Base-by-base conservation (phyloP, 1,140 invertebrate species). In the Bactericera cockerelli region DNA sequence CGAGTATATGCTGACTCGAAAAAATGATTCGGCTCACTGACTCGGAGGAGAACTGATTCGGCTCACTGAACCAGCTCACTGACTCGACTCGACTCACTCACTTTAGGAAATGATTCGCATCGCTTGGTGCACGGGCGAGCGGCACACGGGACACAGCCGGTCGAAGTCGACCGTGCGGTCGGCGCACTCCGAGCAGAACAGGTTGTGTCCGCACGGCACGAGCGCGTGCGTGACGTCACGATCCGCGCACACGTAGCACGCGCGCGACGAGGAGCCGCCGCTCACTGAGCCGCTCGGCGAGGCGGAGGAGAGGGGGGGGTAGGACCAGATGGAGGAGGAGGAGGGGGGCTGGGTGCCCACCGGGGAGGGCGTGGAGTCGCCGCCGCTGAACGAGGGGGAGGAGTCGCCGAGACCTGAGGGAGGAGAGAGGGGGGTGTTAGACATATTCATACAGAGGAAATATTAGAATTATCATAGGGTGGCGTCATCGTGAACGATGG, bases 131-230 rank as follows among this genome's bases (percentile, higher is more conserved):
- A 89, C 86, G 54, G 81, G 81, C 70, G 84, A 79, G 64, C 79
- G 79, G 72, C 86, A 87, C 55, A 87, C 81, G n/a, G 89, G 86
- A 72, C 91, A 94, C 53, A 81, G 80, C 31, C 87, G 83, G 54
- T 81, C 77, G 11, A 76, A 68, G 14, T 75, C 74, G 68, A 81
- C 82, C 60, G 93, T 81, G 61, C 86, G 78, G 67, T 86, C 87
- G 62, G 89, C 90, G 72, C 92, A 94, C 65, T 93, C 89, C 77
- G 90, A 76, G 73, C 91, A 94, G 77, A 93, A 94, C 68, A 91
- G 81, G 75, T 93, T 93, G 77, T 94, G 91, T 57, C 91, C 91
- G 75, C 91, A 94, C 33, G 90, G 90, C 33, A 94, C 87, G 26
- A 94, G 77, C 14, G 89, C 90, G 26, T 89, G 87, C 36, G 86